Evolutionary conservation across 2,113 vertebrate species (phyloP).

Genomic region (Propithecus coquereli): DNA sequence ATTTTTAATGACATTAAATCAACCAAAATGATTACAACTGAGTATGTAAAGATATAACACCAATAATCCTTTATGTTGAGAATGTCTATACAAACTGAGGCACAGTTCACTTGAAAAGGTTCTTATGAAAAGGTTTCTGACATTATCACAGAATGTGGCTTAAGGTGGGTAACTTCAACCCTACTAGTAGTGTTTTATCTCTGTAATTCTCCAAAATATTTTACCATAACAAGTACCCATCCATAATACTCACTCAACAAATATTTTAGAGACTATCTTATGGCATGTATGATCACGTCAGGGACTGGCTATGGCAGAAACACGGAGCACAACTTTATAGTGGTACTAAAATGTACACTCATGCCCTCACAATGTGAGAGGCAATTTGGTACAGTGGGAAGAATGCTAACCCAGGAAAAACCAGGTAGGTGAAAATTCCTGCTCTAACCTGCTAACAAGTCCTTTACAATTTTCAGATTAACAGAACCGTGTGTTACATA

Average conservation of each 20-base stretch:
- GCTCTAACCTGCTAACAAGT: not conserved
- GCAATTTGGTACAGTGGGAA: not conserved
- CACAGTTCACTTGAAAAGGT: not conserved
- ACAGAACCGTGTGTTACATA: not conserved
- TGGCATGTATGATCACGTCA: not conserved
- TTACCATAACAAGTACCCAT: not conserved
- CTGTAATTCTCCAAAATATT: not conserved
- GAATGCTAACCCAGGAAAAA: not conserved
- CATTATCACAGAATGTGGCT: not conserved
- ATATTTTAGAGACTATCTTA: not conserved
- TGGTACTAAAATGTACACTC: not conserved
- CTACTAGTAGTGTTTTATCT: not conserved
- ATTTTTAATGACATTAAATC: conserved; percentile 1
- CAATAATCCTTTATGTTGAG: not conserved
- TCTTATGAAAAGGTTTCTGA: not conserved
- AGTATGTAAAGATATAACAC: not conserved
- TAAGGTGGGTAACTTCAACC: not conserved
- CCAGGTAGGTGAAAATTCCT: not conserved
- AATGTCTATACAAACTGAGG: not conserved
- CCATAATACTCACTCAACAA: not conserved
- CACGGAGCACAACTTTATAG: not conserved
- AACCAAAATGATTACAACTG: not conserved
- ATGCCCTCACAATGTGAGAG: not conserved
- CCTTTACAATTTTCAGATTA: conserved; percentile 11
- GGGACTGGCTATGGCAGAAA: not conserved